Evolutionary conservation across 2,888 invertebrate species (phyloP), one percentile per base, ranked within the genome.

Genomic region (Rhimphoctona megacephalus): DNA sequence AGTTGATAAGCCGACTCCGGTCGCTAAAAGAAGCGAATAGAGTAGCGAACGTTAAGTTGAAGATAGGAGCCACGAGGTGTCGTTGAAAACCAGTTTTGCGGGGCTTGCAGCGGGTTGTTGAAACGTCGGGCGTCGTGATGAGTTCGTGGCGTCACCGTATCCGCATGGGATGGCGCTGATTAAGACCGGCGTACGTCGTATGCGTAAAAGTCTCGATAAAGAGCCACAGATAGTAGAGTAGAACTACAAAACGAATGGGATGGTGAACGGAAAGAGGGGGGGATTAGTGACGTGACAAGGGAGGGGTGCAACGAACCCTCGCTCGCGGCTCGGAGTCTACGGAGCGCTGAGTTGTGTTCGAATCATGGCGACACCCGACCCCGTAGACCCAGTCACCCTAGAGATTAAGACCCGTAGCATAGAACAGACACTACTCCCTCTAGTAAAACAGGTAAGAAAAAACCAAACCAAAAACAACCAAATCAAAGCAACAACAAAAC

Each of bases 401-500:
- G 98, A 98, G 96, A 98, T 98, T 94, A 97, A 97, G 95, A 98
- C 98, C 93, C 97, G 97, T 96, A 98, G 98, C 95, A 97, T 98
- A 95, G 98, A 98, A 96, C 97, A 97, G 95, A 98, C 98, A 92
- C 96, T 98, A 93, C 97, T 98, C 94, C 98, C 98, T 92, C 96
- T 98, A 95, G 97, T 98, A 94, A 98, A 98, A 95, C 98, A 98
- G 98, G 98, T 98, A 97, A 95, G 95, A 90, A 22, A 81, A 80
- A 43, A 77, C 5, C 14, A 74, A 22, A 22, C 22, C 8, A 54
- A 57, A 64, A n/a, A 6, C 14, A 57, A 30, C 30, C 30, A 17
- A 17, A 61, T 14, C 17, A 61, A 61, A 61, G 61, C 30, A 30
- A 14, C 61, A 43, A 9, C 43, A 30, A 76, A 64, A 30, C 17